Percentiles rank a stretch among this genome's conserved stretches.
Conservation (phyloP, 2,797 vertebrate genomes). For the Mionectes olivaceus region DNA sequence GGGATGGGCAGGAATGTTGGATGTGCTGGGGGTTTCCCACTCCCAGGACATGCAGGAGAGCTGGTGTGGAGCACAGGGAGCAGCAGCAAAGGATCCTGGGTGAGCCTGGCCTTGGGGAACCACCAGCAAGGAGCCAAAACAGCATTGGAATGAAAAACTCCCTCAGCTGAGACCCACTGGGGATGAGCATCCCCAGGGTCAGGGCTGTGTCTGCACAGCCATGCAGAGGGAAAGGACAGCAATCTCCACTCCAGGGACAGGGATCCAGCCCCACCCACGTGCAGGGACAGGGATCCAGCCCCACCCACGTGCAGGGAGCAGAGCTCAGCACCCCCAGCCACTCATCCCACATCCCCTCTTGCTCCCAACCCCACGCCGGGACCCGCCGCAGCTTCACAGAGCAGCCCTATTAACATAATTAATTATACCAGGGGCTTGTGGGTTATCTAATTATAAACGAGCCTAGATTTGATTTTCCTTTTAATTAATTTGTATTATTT, state of each 20-base stretch:
- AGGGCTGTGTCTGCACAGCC: neutral
- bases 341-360: rapidly evolving
- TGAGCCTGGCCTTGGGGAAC: neutral
- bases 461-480: slow-evolving; percentile 46
- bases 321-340: neutral
- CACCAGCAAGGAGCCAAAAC: neutral
- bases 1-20: neutral
- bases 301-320: rapidly evolving
- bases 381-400: neutral
- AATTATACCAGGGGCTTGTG: slow-evolving; percentile 22
- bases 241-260: rapidly evolving
- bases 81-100: neutral
- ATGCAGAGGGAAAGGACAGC: rapidly evolving
- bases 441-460: slow-evolving; percentile 54
- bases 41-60: rapidly evolving
- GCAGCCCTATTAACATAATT: slow-evolving; percentile 16
- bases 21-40: neutral
- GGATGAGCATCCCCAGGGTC: neutral
- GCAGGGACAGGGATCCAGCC: neutral
- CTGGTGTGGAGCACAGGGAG: neutral
- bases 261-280: rapidly evolving
- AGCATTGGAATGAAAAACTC: neutral
- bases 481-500: slow-evolving; percentile 65
- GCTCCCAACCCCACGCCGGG: rapidly evolving
- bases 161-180: neutral